Evolutionary conservation across 1,140 invertebrate genomes (phyloP), one percentile per base, ranked within the genome.

Genomic region (Drosophila sturtevanti): DNA sequence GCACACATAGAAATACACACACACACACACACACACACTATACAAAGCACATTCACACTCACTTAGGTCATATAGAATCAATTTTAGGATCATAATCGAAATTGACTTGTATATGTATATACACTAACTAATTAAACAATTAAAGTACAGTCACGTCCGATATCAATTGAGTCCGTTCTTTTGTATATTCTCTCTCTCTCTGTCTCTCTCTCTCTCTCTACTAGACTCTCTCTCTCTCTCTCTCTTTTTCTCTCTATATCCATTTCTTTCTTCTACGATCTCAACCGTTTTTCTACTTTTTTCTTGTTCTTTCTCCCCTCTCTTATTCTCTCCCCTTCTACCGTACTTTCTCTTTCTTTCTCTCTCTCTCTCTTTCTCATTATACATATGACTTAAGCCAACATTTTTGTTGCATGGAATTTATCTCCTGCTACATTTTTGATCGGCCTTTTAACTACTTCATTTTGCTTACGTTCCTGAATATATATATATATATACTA

Each of bases 391-490:
- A 60, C 67, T 61, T 70, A 70, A 60, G 34, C 55, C 64, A 68
- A 72, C 22, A 68, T 27, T 77, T 70, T 56, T 77, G 66, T 70
- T 65, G 74, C 74, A 77, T 77, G 74, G 41, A 48, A 48, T 48
- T 48, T 48, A 9, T 16, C 41, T 48, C 41, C 41, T 48, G 41
- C 41, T 48, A 48, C 41, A 34, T 65, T 70, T 67, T 70, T 64
- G 66, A 31, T 31, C 72, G 68, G 60, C 41, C 56, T 41, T 38
- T 51, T 63, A 55, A n/a, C n/a, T 41, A 31, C 14, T 27, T 16
- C 41, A 24, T 44, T 27, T 27, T 61, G 37, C 59, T 41, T 61
- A 14, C n/a, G 37, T 41, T 27, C 38, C 21, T 22, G 18, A 60
- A 38, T 62, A 27, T 59, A 22, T 37, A 56, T 35, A 27, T 34